Base-by-base conservation (phyloP, 2,797 vertebrate species). In the Lindbergichthys nudifrons region DNA sequence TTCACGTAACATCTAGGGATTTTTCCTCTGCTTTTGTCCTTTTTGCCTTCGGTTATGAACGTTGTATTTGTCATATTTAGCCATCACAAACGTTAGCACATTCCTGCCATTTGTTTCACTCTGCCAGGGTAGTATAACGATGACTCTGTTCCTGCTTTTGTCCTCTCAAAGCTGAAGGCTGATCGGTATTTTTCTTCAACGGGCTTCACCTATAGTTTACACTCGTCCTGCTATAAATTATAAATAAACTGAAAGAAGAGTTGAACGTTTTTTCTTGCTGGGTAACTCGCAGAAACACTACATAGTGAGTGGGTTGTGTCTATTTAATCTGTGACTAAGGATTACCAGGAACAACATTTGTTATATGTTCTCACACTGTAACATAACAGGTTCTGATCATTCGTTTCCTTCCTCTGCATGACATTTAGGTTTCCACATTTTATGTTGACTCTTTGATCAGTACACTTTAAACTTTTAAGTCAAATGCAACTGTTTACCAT, bases 31-130 rank as follows among this genome's bases (percentile, higher is more conserved):
- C 58, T 80, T 88, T 88, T 80, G 75, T 84, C 42, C 21, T 26
- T 30, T 66, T 51, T 45, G 14, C 2, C 13, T 10, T 78, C 39
- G 53, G 70, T 70, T 70, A 3, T 81, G 69, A 79, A 52, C 62
- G 57, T 46, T 84, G 77, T 77, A 75, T 78, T 84, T 83, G 77
- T 89, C 50, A 83, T 79, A 47, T 84, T 81, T 72, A 77, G 84
- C 81, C 58, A 60, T 70, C 41, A 72, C 61, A 65, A 61, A 68
- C 46, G 79, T 66, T 80, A 86, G 83, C 84, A 76, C 65, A 70
- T 53, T 79, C 42, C 73, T 73, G 53, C 71, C 67, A 80, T 78
- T 75, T 81, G 79, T 77, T 69, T 77, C 48, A 23, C 43, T 43
- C 14, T 67, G 60, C 21, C 59, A 69, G 66, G 32, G 46, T 13